phyloP scores from a whole-genome alignment of 2,888 invertebrate genomes.

The Drosophila basisetae region DNA sequence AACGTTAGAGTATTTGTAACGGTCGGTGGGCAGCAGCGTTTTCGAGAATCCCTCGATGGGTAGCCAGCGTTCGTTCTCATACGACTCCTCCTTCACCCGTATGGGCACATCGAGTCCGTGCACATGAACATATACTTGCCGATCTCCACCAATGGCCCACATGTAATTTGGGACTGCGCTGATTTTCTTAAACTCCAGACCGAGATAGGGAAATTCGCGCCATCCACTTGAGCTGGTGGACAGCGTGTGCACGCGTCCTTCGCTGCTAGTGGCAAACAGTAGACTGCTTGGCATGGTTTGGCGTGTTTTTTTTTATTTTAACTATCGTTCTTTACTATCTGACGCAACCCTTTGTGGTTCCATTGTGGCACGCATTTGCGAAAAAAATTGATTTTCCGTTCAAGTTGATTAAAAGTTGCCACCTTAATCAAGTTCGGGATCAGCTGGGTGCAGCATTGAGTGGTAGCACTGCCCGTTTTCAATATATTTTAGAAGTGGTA shows the following conservation, averaged over 20 bases:
- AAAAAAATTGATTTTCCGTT: slow-evolving; percentile 61
- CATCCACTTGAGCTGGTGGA: slow-evolving; percentile 93
- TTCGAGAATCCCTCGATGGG: slow-evolving; percentile 95
- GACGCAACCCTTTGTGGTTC: slow-evolving; percentile 29
- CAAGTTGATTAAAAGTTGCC: slow-evolving; percentile 42
- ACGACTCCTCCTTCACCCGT: slow-evolving; percentile 94
- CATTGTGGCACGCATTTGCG: slow-evolving; percentile 45
- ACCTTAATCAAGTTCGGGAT: slow-evolving; percentile 14
- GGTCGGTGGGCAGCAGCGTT: slow-evolving; percentile 93
- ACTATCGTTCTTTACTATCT: slow-evolving; percentile 9
- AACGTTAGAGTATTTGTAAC: slow-evolving; percentile 93
- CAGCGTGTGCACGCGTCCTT: slow-evolving; percentile 94
- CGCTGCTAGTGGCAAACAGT: slow-evolving; percentile 94
- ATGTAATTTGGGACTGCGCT: slow-evolving; percentile 93
- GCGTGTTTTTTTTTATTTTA: slow-evolving; percentile 12
- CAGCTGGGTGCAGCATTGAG: slow-evolving; percentile 36
- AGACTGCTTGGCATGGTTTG: slow-evolving; percentile 89
- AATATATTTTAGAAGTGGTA: not conserved
- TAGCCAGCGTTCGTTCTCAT: slow-evolving; percentile 97
- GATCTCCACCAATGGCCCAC: slow-evolving; percentile 97
- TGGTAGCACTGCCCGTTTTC: slow-evolving; percentile 31
- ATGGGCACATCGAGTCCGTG: slow-evolving; percentile 96
- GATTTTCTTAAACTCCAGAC: slow-evolving; percentile 95
- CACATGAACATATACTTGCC: slow-evolving; percentile 96
- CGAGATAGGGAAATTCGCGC: slow-evolving; percentile 92